phyloP scores from a whole-genome alignment of 2,113 vertebrate genomes.

The Amblyopsis rosae region DNA sequence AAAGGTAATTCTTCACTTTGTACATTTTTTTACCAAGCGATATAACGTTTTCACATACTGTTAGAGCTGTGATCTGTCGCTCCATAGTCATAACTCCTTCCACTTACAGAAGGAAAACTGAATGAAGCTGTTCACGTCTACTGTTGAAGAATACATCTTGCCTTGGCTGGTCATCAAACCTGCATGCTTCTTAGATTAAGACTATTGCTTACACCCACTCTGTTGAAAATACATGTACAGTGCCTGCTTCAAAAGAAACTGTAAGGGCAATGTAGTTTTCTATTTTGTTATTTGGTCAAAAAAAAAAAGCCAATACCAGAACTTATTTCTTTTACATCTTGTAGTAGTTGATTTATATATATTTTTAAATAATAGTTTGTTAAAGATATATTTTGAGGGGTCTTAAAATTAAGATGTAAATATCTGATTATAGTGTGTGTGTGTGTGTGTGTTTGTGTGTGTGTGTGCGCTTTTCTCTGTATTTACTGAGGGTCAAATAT shows the following conservation, averaged over 20 bases:
- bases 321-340: no score
- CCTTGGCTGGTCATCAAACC: not conserved
- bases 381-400: not conserved
- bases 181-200: not conserved
- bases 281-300: no score
- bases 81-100: not conserved
- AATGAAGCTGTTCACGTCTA: conserved; percentile 15
- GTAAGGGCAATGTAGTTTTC: no score
- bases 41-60: not conserved
- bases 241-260: no score
- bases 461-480: not conserved
- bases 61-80: not conserved
- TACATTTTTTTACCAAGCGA: not conserved
- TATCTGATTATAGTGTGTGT: not conserved
- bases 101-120: conserved; percentile 67
- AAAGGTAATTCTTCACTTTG: conserved; percentile 55
- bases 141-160: not conserved
- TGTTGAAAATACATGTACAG: no score
- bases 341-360: not conserved
- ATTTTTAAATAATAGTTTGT: not conserved
- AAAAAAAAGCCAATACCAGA: no score
- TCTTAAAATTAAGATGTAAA: not conserved
- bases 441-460: not conserved
- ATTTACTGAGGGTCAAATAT: not conserved
- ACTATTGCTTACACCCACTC: no score